Base-by-base conservation (phyloP, 2,113 vertebrate genomes). In the Phainopepla nitens region DNA sequence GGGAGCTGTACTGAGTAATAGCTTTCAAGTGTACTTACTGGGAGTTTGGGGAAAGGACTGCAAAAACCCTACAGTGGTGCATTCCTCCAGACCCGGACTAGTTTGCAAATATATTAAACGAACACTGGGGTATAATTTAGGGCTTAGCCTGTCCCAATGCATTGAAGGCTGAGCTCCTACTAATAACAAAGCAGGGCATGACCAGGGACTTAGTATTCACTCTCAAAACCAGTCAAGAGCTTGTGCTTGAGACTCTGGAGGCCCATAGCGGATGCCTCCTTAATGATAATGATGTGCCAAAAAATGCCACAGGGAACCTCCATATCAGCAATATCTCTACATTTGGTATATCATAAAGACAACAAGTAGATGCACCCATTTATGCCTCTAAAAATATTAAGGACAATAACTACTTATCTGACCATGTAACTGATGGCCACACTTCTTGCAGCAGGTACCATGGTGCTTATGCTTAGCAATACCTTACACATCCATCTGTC, bases 311-410 rank as follows among this genome's bases (percentile, higher is more conserved):
- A 53, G 9, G 53, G 49, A 61, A 72, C 3, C 0, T 41, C 41
- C 13, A 0, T 36, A 71, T 23, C 65, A 76, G 31, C 4, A 2
- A 54, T 7, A 47, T 8, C 1, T 11, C 31, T 35, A 31, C 3
- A 1, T 36, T 62, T 17, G 42, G 47, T 58, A 24, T 13, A 6
- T 11, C 70, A 75, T 10, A 61, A 77, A 73, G n/a, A 42, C 36
- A 75, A 36, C 7, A 51, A 70, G 22, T 18, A 75, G 81, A 91
- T 33, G 62, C 22, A 81, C 6, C 6, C 8, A 47, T 57, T 70
- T 69, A 65, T 45, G 42, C 18, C 36, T 89, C 68, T 81, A 69
- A 71, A 87, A 84, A 54, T 13, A 75, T 6, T 58, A 54, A 50
- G 28, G 57, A 42, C 9, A 45, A 6, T 47, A 70, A 12, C 20